Evolutionary conservation across 2,113 vertebrate species (phyloP).

Genomic region (Phodopus roborovskii): DNA sequence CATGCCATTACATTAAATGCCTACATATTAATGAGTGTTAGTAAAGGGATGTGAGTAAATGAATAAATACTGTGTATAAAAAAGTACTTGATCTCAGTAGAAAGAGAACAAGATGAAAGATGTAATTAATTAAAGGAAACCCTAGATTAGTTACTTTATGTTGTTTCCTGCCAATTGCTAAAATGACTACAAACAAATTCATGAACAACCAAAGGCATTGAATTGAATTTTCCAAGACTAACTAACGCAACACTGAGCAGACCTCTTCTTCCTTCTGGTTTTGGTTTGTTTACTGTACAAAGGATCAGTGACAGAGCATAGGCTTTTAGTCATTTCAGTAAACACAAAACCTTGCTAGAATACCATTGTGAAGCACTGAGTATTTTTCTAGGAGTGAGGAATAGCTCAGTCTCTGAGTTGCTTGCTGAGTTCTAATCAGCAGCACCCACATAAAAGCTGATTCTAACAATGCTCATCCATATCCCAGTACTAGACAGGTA

Average conservation of each 20-base stretch:
- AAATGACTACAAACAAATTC: neutral
- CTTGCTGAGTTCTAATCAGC: neutral
- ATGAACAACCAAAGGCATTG: neutral
- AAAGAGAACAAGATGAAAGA: conserved; percentile 39
- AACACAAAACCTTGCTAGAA: neutral
- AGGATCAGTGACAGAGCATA: neutral
- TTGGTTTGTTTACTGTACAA: conserved; percentile 4
- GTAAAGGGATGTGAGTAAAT: neutral
- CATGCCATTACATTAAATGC: neutral
- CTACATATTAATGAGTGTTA: neutral
- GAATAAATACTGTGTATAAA: neutral
- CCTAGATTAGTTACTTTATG: neutral
- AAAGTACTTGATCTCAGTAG: neutral
- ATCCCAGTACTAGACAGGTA: neutral
- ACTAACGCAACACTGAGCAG: neutral
- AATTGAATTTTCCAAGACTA: neutral
- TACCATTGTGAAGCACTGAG: neutral
- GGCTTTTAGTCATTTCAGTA: neutral
- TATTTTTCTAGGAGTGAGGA: neutral
- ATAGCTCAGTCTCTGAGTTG: neutral
- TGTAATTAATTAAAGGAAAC: neutral
- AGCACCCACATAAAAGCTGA: neutral
- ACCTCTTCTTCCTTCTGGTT: neutral
- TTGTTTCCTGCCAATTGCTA: conserved; percentile 22
- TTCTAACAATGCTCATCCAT: neutral